Conservation (phyloP, 2,797 vertebrate species). For the Siniperca scherzeri region DNA sequence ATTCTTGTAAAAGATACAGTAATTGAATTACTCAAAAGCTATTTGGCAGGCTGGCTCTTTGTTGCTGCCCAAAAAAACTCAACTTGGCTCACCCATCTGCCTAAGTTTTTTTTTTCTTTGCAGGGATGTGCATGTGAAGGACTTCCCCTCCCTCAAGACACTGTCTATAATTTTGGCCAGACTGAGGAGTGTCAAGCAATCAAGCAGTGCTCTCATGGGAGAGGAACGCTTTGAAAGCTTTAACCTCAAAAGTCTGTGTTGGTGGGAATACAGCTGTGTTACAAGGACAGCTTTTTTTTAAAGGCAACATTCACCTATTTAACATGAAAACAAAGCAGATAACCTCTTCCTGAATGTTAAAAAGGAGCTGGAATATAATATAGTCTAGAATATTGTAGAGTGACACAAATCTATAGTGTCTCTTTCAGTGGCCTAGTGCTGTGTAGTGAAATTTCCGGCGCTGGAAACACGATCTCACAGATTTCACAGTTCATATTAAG, state of each 20-base stretch:
- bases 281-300: not conserved
- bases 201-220: slow-evolving; percentile 31
- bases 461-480: not conserved
- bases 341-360: not conserved
- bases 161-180: slow-evolving; percentile 46
- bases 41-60: slow-evolving; percentile 58
- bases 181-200: slow-evolving; percentile 54
- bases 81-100: slow-evolving; percentile 42
- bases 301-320: not conserved
- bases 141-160: slow-evolving; percentile 49
- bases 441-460: not conserved
- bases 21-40: slow-evolving; percentile 72
- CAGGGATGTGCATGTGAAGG: slow-evolving; percentile 38
- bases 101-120: slow-evolving; percentile 18
- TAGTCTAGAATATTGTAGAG: not conserved
- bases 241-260: slow-evolving; percentile 22
- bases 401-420: not conserved
- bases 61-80: slow-evolving; percentile 48
- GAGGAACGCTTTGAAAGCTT: slow-evolving; percentile 23
- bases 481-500: not conserved
- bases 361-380: not conserved
- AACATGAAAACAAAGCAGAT: slow-evolving; percentile 2
- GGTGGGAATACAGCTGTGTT: slow-evolving; percentile 15
- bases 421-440: not conserved
- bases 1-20: slow-evolving; percentile 68